Conservation (phyloP, 2,797 vertebrate genomes). For the Bovichtus variegatus region DNA sequence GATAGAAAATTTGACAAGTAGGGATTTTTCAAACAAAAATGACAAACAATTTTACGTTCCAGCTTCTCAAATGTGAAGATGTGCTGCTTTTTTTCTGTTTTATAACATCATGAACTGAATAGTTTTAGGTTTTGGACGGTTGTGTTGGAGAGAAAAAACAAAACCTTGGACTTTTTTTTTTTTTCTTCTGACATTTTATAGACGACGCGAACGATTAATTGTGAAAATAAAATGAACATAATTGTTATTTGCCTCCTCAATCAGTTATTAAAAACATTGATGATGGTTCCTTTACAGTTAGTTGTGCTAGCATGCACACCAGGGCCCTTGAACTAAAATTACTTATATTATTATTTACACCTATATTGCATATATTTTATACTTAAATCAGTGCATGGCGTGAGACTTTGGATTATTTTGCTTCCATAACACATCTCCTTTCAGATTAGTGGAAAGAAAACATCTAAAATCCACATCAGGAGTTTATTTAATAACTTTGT, state of each 20-base stretch:
- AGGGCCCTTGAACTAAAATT: not conserved
- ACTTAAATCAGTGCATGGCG: not conserved
- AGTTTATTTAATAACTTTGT: no score
- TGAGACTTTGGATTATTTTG: no score
- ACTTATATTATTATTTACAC: no score
- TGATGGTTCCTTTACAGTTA: not conserved
- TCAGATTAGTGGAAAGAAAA: no score
- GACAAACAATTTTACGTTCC: not conserved
- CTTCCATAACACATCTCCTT: no score
- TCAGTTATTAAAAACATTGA: not conserved
- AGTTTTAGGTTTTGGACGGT: not conserved
- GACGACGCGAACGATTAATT: fast-evolving
- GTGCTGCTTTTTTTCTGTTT: not conserved
- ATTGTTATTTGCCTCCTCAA: not conserved
- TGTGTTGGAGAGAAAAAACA: not conserved
- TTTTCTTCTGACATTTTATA: not conserved
- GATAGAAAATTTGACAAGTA: not conserved
- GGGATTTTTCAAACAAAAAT: not conserved
- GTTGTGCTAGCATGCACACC: not conserved
- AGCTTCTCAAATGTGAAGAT: not conserved
- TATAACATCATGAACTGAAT: not conserved
- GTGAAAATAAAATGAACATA: not conserved
- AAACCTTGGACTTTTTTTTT: fast-evolving
- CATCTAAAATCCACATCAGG: no score
- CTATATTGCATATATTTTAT: not conserved